Percentiles rank a stretch among this genome's conserved stretches.
phyloP scores from a whole-genome alignment of 2,888 invertebrate species.

The Laothoe populi region DNA sequence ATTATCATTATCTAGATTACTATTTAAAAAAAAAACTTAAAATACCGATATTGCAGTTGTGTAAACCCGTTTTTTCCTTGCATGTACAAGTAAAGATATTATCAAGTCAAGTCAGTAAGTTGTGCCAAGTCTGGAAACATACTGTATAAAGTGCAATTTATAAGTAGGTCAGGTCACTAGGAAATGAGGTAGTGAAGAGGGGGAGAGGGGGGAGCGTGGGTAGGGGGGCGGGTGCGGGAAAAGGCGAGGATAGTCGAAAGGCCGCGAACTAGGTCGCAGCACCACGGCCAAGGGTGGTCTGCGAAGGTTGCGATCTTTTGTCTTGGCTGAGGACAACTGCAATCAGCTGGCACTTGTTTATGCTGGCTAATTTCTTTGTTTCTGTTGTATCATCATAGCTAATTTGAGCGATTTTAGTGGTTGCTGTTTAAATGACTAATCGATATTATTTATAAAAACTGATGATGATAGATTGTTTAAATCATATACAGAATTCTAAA shows the following conservation, averaged over 20 bases:
- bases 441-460: too few relatives aligned
- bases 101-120: constrained; percentile 1
- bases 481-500: too few relatives aligned
- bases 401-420: not conserved
- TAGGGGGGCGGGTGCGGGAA: not conserved
- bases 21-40: not conserved
- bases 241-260: constrained; percentile 44
- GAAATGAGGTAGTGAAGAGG: constrained; percentile 50
- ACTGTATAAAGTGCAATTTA: constrained; percentile 62
- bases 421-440: not conserved
- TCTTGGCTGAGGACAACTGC: constrained; percentile 50
- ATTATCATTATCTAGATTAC: not conserved
- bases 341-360: constrained; percentile 17
- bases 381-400: not conserved
- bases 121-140: constrained; percentile 13
- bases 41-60: not conserved
- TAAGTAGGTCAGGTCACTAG: constrained; percentile 74
- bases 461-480: too few relatives aligned
- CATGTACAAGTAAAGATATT: constrained; percentile 5
- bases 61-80: not conserved
- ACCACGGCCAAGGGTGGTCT: constrained; percentile 82
- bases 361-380: constrained; percentile 1
- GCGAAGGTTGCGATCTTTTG: constrained; percentile 76
- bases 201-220: constrained; percentile 36
- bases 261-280: constrained; percentile 72